Base-by-base conservation (phyloP, 2,113 vertebrate genomes). In the Vulpes vulpes region DNA sequence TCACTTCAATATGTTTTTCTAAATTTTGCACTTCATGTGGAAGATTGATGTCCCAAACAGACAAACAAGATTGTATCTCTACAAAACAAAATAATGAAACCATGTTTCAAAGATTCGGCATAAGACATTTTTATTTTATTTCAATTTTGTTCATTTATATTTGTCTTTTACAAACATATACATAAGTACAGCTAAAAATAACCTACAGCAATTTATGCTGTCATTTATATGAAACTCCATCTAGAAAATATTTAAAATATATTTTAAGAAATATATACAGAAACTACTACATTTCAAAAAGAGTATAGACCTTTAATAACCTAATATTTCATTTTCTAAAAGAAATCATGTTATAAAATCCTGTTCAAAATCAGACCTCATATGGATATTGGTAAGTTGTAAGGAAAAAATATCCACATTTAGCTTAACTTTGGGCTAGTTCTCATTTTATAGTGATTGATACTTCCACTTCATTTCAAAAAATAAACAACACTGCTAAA, bases 21-120 rank as follows among this genome's bases (percentile, higher is more conserved):
- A 99, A 98, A 97, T 99, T 99, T 98, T 99, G 99, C 49, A 99
- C 99, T 99, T 99, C 99, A 86, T 99, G 99, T 17, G 99, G 99
- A 97, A 99, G 98, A 65, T 98, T 98, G 94, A 99, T 98, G 93
- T 99, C 99, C 99, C 99, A 99, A 83, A 99, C 97, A 95, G 99
- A 99, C 96, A 99, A 98, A 9, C 99, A 99, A 35, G 99, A 99
- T 25, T 99, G 99, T 91, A 99, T 98, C 84, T 99, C 99, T 99
- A 97, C 65, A 96, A 96, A 86, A 65, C 85, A 67, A 94, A 64
- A 86, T 69, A 15, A 51, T 53, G 2, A 74, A 38, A 65, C 88
- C 22, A 73, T 38, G 5, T 49, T 85, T 78, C 67, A 97, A 98
- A 93, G 3, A 60, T 86, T 1, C 25, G 91, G 8, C 19, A 67